Base-by-base conservation (phyloP, 1,140 invertebrate species). In the Drosophila bocqueti region DNA sequence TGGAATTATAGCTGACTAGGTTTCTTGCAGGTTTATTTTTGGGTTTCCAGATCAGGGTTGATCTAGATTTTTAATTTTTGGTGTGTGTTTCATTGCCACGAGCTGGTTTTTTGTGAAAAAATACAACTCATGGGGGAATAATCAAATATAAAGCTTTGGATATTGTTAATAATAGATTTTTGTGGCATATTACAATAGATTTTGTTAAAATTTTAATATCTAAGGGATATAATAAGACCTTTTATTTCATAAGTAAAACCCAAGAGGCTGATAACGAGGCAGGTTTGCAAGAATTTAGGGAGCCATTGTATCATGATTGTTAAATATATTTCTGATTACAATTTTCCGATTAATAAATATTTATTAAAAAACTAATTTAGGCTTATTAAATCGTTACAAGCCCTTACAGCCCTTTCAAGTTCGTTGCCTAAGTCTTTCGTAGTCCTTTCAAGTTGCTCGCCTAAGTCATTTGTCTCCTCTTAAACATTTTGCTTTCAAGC, bases 381-480 rank as follows among this genome's bases (percentile, higher is more conserved):
- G 21, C 21, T 1, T 15, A 7, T 24, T 24, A 16, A 8, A 49
- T 2, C 11, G 8, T 13, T 6, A n/a, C 1, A 47, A 16, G 1
- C 16, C 49, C 9, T n/a, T 5, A 29, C 24, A 16, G 3, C 15
- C 24, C 21, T 24, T 11, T 11, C 29, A 50, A 60, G 58, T 60
- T 34, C n/a, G 43, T 31, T 31, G 10, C 11, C 16, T 34, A 55
- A 55, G 29, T 58, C 34, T 42, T 58, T 42, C 11, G 10, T n/a
- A 4, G 16, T 38, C 34, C 31, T 38, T 21, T 34, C 29, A 65
- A 65, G 55, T 65, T 65, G 7, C 64, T 63, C 58, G 52, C 59
- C 65, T 69, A 63, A 78, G 76, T 78, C 76, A 76, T 76, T 47
- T 11, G 11, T 7, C 7, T 9, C 15, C 26, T 15, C 21, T 40